Evolutionary conservation across 2,113 vertebrate species (phyloP).

Genomic region (Gallinago media): DNA sequence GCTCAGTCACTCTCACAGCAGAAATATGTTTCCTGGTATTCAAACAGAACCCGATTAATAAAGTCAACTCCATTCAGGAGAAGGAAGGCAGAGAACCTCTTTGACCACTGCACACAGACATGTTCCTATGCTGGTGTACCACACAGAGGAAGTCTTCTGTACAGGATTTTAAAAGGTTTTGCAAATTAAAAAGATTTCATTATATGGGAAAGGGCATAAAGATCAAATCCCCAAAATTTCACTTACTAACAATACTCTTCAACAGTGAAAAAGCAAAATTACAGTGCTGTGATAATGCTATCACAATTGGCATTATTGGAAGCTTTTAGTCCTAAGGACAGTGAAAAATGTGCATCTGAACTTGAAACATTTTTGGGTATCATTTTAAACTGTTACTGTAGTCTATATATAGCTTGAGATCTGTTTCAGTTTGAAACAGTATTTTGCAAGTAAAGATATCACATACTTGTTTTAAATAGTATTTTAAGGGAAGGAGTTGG

Average conservation of each 20-base stretch:
- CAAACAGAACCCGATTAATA: too few relatives aligned
- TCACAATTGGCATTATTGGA: neutral
- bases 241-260: neutral
- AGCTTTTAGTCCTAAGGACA: neutral
- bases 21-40: too few relatives aligned
- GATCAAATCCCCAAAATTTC: neutral
- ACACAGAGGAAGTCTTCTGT: neutral
- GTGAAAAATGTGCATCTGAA: neutral
- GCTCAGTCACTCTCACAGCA: too few relatives aligned
- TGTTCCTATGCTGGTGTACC: rapidly evolving
- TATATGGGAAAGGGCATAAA: neutral
- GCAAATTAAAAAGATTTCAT: neutral
- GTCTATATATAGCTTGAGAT: neutral
- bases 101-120: neutral
- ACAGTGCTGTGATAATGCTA: neutral
- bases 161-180: neutral
- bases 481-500: neutral
- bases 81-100: neutral
- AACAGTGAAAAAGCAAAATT: neutral
- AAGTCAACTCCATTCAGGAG: neutral
- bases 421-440: neutral
- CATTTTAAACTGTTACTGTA: neutral
- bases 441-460: neutral
- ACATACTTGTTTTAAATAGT: neutral
- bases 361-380: neutral